Base-by-base conservation (phyloP, 2,113 vertebrate species). In the Sphaerodactylus townsendi region DNA sequence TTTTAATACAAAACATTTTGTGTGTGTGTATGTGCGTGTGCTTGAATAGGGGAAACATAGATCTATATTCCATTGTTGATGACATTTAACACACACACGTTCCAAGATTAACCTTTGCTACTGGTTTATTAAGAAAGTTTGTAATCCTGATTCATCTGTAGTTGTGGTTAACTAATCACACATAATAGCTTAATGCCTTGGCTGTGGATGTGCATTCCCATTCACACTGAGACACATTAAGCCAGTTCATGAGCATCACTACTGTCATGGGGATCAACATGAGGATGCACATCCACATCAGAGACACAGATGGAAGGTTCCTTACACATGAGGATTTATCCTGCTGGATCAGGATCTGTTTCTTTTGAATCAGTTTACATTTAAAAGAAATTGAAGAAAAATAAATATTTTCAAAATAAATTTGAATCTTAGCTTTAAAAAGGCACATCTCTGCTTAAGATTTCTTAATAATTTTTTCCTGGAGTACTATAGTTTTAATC, bases 281-380 rank as follows among this genome's bases (percentile, higher is more conserved):
- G 7, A 15, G 41, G 69, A 71, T 71, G 69, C 21, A 28, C 41
- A 44, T 72, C 17, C 37, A 37, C 68, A 70, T 70, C 35, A 21
- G 68, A 5, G 21, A 23, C 35, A 37, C 37, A 71, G 9, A 23
- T 37, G 5, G 37, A 39, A 71, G 35, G 5, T 8, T 70, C 6
- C 68, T 37, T 39, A 25, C 39, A 6, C 35, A 23, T 70, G 66
- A 19, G 33, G 19, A 46, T 10, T 50, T 50, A 14, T 73, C 71
- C 25, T 46, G 68, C 35, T 37, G 33, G 17, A 69, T 69, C 33
- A 28, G 69, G 37, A 37, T 1, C 10, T 28, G 19, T 64, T 33
- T 77, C 23, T 81, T 87, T 80, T 88, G n/a, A 77, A n/a, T 72
- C 53, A 74, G 48, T 65, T 7, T 73, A 25, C 41, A 37, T 35